These are phyloP conservation scores for Halichoeres trimaculatus DNA, from an alignment of 2,113 vertebrate genomes.

Conservation along the genomic window DNA sequence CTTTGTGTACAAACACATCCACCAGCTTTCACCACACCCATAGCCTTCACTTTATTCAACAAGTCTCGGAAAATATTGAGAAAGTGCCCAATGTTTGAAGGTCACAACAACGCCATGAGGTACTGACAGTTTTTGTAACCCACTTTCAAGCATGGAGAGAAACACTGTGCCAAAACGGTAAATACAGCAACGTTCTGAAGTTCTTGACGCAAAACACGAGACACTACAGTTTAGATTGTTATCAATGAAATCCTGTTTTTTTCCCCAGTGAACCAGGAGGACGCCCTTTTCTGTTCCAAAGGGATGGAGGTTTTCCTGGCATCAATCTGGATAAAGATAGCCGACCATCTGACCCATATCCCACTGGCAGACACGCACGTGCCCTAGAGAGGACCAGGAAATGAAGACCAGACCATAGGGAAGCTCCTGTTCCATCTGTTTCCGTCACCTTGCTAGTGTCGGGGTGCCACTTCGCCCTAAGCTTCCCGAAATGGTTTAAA, in stretches of 20 bases:
- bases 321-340: constrained; percentile 71
- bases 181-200: not conserved
- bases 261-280: constrained; percentile 42
- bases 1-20: constrained; percentile 54
- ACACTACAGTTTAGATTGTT: constrained; percentile 11
- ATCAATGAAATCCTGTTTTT: constrained; percentile 58
- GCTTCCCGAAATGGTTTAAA: constrained; percentile 67
- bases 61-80: constrained; percentile 32
- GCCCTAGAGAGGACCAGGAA: constrained; percentile 80
- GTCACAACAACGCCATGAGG: not conserved
- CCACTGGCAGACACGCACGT: constrained; percentile 75
- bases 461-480: constrained; percentile 57
- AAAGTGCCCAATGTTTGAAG: constrained; percentile 3
- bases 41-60: constrained; percentile 31
- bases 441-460: constrained; percentile 61
- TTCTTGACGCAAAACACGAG: not conserved
- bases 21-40: constrained; percentile 44
- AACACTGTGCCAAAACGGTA: too few species aligned
- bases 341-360: constrained; percentile 81
- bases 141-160: not conserved
- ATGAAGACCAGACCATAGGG: constrained; percentile 76
- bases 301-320: constrained; percentile 67
- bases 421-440: constrained; percentile 82
- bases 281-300: constrained; percentile 61
- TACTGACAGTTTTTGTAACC: not conserved